Conservation (phyloP, 2,113 vertebrate species). For the Vombatus ursinus region DNA sequence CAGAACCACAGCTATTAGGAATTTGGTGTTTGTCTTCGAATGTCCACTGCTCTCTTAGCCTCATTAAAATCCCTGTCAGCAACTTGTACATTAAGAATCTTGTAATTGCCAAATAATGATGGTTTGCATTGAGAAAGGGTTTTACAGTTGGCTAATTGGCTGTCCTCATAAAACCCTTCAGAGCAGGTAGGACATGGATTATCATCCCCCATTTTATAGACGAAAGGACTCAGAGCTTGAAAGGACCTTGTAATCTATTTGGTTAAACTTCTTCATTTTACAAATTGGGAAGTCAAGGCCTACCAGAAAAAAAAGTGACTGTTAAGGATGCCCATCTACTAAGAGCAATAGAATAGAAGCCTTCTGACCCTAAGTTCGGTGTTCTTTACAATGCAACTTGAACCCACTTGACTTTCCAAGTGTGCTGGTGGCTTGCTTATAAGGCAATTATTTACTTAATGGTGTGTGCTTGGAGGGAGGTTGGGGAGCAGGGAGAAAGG, state of each 20-base stretch:
- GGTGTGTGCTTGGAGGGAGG: rapidly evolving
- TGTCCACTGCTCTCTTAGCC: background rate
- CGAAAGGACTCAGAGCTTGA: background rate
- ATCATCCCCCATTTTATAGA: background rate
- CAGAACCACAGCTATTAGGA: background rate
- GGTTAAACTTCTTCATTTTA: background rate
- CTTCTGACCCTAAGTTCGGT: background rate
- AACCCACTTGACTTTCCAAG: background rate
- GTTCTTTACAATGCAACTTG: background rate
- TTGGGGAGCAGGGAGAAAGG: background rate
- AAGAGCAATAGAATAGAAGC: background rate
- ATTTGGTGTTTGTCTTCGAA: background rate
- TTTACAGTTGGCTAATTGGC: background rate
- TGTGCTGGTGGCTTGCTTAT: background rate
- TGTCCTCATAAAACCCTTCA: background rate
- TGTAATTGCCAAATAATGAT: background rate
- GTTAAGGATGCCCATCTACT: background rate
- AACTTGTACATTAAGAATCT: background rate
- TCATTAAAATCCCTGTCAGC: background rate
- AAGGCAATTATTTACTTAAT: background rate
- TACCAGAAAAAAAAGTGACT: background rate
- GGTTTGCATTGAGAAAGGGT: background rate
- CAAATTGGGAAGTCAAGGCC: background rate
- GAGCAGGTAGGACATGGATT: background rate
- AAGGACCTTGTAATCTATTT: background rate